phyloP scores from a whole-genome alignment of 2,113 vertebrate genomes.

The Callipepla squamata region DNA sequence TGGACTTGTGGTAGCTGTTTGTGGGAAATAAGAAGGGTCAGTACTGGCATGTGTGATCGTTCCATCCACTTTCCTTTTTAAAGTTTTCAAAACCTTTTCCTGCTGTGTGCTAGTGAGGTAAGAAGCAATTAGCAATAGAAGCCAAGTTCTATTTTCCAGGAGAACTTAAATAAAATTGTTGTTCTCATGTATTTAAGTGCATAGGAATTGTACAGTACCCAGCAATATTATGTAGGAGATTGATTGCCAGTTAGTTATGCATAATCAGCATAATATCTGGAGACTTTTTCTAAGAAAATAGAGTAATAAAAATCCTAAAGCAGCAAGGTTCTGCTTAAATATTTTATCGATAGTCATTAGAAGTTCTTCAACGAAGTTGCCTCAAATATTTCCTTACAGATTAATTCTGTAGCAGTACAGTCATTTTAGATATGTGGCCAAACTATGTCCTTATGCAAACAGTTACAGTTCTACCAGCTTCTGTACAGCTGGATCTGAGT shows the following conservation, averaged over 20 bases:
- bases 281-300: neutral
- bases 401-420: neutral
- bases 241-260: neutral
- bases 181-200: neutral
- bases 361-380: neutral
- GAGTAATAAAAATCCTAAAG: neutral
- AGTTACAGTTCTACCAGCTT: neutral
- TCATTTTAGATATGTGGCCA: neutral
- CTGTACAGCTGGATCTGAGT: neutral
- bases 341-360: neutral
- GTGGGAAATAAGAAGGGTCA: neutral
- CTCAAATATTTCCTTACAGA: constrained; percentile 10
- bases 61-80: neutral
- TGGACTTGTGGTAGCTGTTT: neutral
- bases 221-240: neutral
- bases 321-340: neutral
- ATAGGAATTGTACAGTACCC: neutral
- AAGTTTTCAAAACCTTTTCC: neutral
- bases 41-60: neutral
- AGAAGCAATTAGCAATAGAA: neutral
- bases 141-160: neutral
- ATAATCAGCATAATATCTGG: neutral
- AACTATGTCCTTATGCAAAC: neutral
- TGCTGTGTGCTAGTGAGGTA: neutral
- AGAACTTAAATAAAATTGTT: neutral